Conservation (phyloP, 2,888 invertebrate genomes). For the Crocallis elinguaria region DNA sequence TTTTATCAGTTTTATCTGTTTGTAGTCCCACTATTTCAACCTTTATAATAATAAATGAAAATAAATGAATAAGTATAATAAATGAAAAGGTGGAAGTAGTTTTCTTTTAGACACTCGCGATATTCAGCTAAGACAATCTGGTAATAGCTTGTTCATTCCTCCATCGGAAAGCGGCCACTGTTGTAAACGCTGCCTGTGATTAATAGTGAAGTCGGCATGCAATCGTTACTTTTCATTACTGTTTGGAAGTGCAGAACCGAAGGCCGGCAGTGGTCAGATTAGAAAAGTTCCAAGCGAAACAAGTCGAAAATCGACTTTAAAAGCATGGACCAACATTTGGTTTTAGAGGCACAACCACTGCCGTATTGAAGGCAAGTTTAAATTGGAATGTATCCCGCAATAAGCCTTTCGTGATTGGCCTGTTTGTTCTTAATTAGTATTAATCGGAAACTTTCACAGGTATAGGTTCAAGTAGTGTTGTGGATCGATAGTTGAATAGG, state of each 20-base stretch:
- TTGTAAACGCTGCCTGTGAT: conserved; percentile 65
- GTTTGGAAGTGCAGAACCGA: conserved; percentile 79
- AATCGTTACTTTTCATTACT: conserved; percentile 85
- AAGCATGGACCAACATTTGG: conserved; percentile 79
- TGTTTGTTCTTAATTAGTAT: conserved; percentile 84
- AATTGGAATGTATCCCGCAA: conserved; percentile 84
- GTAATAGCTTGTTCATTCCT: conserved; percentile 19
- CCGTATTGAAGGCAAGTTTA: conserved; percentile 81
- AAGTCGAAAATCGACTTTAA: conserved; percentile 83
- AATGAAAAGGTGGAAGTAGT: neutral
- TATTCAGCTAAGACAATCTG: conserved; percentile 7
- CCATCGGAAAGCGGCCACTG: conserved; percentile 32
- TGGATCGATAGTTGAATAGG: conserved; percentile 2
- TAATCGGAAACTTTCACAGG: conserved; percentile 74
- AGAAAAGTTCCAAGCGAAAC: conserved; percentile 79
- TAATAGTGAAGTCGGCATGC: conserved; percentile 79
- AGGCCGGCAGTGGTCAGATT: conserved; percentile 79
- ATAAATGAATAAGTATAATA: neutral
- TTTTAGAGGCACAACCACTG: conserved; percentile 73
- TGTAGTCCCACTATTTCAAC: no score
- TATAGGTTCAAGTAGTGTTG: conserved; percentile 37
- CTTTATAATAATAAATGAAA: neutral
- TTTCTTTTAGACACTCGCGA: neutral
- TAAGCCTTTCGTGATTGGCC: conserved; percentile 83
- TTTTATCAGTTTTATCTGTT: no score